phyloP scores from a whole-genome alignment of 2,888 invertebrate genomes.

The Drosophila eohydei region DNA sequence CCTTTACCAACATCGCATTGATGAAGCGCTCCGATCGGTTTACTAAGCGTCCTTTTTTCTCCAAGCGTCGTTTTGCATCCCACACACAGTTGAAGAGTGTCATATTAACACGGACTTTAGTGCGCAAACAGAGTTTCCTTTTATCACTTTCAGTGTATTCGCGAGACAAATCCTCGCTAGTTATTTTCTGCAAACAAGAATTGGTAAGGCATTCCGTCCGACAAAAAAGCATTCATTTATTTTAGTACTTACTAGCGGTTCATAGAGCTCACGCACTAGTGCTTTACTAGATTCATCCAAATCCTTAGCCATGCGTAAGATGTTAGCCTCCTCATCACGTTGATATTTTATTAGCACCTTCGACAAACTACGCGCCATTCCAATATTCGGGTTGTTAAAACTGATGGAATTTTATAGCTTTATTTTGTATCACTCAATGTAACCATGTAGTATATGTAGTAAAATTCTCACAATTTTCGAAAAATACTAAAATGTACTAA shows the following conservation, averaged over 20 bases:
- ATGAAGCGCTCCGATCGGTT: conserved; percentile 46
- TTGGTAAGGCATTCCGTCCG: no score
- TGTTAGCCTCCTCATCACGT: conserved; percentile 2
- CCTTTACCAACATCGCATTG: conserved; percentile 54
- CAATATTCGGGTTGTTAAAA: not conserved
- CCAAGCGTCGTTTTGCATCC: conserved; percentile 57
- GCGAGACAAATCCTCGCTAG: conserved; percentile 48
- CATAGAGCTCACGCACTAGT: conserved; percentile 3
- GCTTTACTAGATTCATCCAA: conserved; percentile 16
- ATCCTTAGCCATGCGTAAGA: conserved; percentile 4
- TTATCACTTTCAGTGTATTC: conserved; percentile 35
- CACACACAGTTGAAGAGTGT: conserved; percentile 42
- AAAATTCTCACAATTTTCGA: not conserved
- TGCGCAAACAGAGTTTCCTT: conserved; percentile 48
- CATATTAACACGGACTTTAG: conserved; percentile 55
- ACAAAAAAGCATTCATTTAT: not conserved
- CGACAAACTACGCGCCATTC: conserved; percentile 36
- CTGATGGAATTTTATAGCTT: not conserved
- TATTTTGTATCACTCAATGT: conserved; percentile 15
- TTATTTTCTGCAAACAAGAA: conserved; percentile 44
- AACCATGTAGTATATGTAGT: not conserved
- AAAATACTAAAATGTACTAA: not conserved
- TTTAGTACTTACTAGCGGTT: conserved; percentile 31
- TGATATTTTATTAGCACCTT: conserved; percentile 28
- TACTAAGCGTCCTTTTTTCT: conserved; percentile 39